A percentile compares a stretch with the other conserved stretches of the same genome.
phyloP scores from a whole-genome alignment of 2,888 invertebrate genomes.

The Odiellus spinosus region DNA sequence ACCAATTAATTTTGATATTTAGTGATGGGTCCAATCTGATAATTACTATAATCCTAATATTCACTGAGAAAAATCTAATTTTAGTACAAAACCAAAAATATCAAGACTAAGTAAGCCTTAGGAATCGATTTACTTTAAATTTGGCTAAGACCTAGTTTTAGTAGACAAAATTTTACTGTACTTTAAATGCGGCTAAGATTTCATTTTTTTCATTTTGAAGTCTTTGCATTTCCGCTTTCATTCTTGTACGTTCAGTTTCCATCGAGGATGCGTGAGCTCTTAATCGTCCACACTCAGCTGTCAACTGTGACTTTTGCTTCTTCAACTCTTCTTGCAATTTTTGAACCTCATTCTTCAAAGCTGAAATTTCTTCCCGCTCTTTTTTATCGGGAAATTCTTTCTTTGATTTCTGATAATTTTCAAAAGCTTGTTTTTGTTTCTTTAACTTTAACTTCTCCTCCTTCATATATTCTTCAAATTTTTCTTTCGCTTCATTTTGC shows the following conservation, averaged over 20 bases:
- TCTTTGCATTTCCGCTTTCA: constrained; percentile 8
- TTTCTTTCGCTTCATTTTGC: constrained; percentile 9
- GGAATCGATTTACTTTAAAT: no score
- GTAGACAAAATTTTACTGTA: no score
- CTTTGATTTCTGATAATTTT: constrained; percentile 7
- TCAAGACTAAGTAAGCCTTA: no score
- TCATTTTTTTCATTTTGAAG: constrained; percentile 10
- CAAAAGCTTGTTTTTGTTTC: constrained; percentile 10
- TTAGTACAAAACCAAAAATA: no score
- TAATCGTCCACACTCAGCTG: constrained; percentile 5
- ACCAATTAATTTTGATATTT: not conserved
- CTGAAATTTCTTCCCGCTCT: constrained; percentile 10
- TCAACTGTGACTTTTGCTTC: constrained; percentile 8
- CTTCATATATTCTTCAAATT: constrained; percentile 7
- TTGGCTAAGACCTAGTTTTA: no score
- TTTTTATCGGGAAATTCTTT: constrained; percentile 10
- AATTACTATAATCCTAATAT: no score
- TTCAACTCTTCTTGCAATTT: constrained; percentile 11
- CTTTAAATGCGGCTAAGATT: constrained; percentile 9
- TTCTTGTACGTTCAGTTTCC: constrained; percentile 11
- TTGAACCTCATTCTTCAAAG: constrained; percentile 3
- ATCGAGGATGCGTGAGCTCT: constrained; percentile 7
- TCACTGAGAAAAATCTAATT: no score
- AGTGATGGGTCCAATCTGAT: no score
- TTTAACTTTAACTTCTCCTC: constrained; percentile 8